phyloP scores from a whole-genome alignment of 2,113 vertebrate species.

The Phrynosoma blainvillii region DNA sequence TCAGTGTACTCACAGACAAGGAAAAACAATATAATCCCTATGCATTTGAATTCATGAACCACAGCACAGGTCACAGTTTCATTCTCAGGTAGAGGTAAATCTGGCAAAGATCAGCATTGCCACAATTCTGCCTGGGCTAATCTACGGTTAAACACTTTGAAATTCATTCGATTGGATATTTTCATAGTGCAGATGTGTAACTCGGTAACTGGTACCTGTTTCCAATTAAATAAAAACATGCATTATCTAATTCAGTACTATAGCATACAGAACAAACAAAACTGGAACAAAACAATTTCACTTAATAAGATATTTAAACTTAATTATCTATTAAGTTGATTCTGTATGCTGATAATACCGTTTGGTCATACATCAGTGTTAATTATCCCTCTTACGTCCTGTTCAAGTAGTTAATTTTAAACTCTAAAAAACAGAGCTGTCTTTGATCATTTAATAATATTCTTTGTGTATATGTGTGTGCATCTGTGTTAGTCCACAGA shows the following conservation, averaged over 20 bases:
- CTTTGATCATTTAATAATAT: not conserved
- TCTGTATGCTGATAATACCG: constrained; percentile 60
- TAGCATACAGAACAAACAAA: constrained; percentile 65
- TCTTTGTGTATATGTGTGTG: not conserved
- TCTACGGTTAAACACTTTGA: constrained; percentile 60
- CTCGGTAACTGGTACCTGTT: constrained; percentile 60
- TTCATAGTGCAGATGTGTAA: constrained; percentile 55
- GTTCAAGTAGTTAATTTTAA: constrained; percentile 53
- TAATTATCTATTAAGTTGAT: constrained; percentile 63
- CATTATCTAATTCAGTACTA: constrained; percentile 52
- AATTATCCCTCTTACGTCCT: constrained; percentile 60
- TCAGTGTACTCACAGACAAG: not conserved
- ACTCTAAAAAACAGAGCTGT: constrained; percentile 14
- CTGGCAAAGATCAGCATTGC: constrained; percentile 52
- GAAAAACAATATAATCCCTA: not conserved
- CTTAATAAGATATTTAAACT: constrained; percentile 65
- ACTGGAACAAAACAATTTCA: constrained; percentile 64
- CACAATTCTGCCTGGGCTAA: constrained; percentile 58
- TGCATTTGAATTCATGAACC: not conserved
- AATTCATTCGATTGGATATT: constrained; percentile 61
- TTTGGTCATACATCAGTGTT: constrained; percentile 58
- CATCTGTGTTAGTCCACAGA: not conserved
- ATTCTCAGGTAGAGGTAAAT: constrained; percentile 20
- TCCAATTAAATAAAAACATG: constrained; percentile 63
- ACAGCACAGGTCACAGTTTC: not conserved